Evolutionary conservation across 2,113 vertebrate genomes (phyloP), one percentile per base, ranked within the genome.

Genomic region (Apus apus): DNA sequence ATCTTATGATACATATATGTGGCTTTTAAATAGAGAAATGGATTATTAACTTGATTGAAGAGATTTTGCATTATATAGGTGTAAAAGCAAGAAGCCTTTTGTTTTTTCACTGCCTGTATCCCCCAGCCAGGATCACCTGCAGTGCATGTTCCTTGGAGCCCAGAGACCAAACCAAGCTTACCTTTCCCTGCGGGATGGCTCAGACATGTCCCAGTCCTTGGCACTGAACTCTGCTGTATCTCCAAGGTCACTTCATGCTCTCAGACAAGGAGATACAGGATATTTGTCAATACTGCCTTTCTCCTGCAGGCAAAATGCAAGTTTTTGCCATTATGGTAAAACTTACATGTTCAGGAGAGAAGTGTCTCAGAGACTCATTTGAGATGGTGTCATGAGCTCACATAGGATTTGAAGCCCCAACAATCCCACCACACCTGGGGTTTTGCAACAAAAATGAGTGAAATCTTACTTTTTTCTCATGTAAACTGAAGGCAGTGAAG

Each of bases 91-190:
- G 62, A 75, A 5, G 2, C 2, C 30, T 21, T 2, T 61, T n/a
- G 13, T 22, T 46, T 38, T 32, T 20, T 11, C 45, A 18, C 46
- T 75, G 23, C n/a, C 27, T 45, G 13, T 20, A 60, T 8, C 21
- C 4, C 3, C 6, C 51, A 72, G 11, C 20, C 29, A 67, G 21
- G 38, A 60, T 54, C 57, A 40, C 18, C 56, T 29, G n/a, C 30
- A 27, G 3, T 2, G 19, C 6, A 1, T 3, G 2, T 20, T 53
- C 27, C 38, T 29, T 2, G 2, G 43, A 85, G 53, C 50, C 34
- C 57, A 67, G n/a, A 25, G 46, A 16, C 51, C 3, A 56, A 77
- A 66, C 20, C 65, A 50, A n/a, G 48, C 21, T 32, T 67, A 25
- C 4, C 38, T 64, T 67, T 94, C 25, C 43, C 56, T 29, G 17